Conservation (phyloP, 2,113 vertebrate species). For the Mormoops blainvillei region DNA sequence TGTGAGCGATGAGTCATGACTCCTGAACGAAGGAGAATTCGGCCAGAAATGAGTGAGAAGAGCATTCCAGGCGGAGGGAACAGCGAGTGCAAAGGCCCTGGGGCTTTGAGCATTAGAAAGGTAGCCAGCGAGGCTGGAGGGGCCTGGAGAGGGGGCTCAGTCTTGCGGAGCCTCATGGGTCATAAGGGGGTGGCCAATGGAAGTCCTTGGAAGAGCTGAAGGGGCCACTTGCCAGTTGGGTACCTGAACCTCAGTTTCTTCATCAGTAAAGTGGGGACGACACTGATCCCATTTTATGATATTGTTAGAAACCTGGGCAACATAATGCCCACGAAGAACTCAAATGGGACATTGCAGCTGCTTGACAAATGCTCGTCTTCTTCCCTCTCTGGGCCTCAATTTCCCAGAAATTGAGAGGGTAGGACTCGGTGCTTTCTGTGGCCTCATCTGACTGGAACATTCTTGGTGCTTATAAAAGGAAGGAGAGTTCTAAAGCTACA, state of each 20-base stretch:
- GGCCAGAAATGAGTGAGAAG: background rate
- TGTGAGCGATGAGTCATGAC: background rate
- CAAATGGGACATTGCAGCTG: background rate
- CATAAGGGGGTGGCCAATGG: background rate
- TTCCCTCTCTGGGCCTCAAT: background rate
- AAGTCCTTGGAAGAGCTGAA: background rate
- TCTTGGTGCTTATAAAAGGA: conserved; percentile 1
- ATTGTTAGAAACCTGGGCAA: background rate
- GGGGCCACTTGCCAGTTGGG: background rate
- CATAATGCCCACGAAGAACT: background rate
- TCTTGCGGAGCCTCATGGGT: background rate
- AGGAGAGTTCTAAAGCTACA: conserved; percentile 8
- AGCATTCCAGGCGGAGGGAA: background rate
- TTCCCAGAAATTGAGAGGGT: background rate
- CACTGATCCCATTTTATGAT: background rate
- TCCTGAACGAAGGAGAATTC: background rate
- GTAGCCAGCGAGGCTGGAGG: background rate
- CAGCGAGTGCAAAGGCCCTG: background rate
- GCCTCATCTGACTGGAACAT: conserved; percentile 36
- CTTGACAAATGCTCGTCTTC: background rate
- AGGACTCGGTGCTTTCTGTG: background rate
- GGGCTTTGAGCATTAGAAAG: background rate
- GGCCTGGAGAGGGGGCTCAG: background rate
- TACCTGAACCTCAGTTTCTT: background rate
- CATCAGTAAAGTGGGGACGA: background rate